phyloP scores from a whole-genome alignment of 2,888 invertebrate species.

The Andrena dorsata region DNA sequence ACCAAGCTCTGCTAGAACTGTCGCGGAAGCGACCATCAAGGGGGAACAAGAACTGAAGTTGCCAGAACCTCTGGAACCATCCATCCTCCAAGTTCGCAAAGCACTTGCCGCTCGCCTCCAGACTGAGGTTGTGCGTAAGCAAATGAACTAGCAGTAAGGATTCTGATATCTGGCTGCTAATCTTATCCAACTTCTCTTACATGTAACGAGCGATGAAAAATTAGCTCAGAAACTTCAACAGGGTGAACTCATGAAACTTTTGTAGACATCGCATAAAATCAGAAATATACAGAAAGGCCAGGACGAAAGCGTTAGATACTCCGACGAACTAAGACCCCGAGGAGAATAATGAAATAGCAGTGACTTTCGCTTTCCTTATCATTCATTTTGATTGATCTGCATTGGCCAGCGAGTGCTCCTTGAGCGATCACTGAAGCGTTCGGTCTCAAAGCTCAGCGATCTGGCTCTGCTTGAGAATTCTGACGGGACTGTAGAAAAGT shows the following conservation, averaged over 20 bases:
- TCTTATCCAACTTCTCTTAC: background rate
- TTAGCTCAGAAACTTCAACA: background rate
- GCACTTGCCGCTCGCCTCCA: constrained; percentile 94
- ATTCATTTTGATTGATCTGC: background rate
- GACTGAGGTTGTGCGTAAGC: constrained; percentile 92
- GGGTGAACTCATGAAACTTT: background rate
- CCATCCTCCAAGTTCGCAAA: constrained; percentile 91
- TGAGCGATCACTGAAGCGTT: background rate
- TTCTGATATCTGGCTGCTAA: background rate
- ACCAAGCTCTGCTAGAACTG: constrained; percentile 80
- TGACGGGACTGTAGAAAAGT: constrained; percentile 13
- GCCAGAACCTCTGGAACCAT: constrained; percentile 81
- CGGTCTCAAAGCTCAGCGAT: background rate
- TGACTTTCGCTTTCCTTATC: background rate
- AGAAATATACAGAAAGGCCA: background rate
- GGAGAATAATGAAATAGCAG: too few species aligned
- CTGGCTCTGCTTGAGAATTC: constrained; percentile 7
- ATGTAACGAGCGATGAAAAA: background rate
- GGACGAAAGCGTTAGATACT: background rate
- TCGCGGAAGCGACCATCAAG: constrained; percentile 81
- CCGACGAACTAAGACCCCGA: background rate
- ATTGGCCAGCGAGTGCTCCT: background rate
- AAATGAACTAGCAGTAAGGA: constrained; percentile 36
- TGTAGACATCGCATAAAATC: background rate
- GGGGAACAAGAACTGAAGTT: constrained; percentile 78